Percentiles rank a stretch among this genome's conserved stretches.
phyloP scores from a whole-genome alignment of 2,113 vertebrate species.

The Theristicus caerulescens region DNA sequence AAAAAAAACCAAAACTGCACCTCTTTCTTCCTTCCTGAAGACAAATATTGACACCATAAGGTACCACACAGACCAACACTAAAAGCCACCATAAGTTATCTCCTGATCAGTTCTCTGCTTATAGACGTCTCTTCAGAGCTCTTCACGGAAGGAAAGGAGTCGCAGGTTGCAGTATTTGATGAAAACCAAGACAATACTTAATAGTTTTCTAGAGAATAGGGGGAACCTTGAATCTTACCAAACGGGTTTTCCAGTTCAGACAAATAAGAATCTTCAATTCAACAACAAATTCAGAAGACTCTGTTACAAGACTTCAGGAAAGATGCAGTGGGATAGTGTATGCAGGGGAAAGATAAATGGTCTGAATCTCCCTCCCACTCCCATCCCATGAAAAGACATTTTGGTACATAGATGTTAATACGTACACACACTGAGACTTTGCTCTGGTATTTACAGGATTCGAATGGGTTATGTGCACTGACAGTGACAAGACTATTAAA shows the following conservation, averaged over 20 bases:
- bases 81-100: background rate
- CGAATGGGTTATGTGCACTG: background rate
- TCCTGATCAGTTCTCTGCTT: background rate
- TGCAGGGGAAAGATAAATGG: fast-evolving
- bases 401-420: background rate
- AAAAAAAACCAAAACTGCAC: background rate
- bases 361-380: background rate
- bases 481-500: background rate
- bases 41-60: background rate
- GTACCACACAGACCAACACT: background rate
- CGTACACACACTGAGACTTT: background rate
- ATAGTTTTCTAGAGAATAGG: background rate
- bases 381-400: background rate
- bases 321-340: fast-evolving
- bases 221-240: background rate
- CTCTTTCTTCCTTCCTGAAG: background rate
- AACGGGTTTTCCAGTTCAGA: background rate
- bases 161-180: background rate
- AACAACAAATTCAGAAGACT: background rate
- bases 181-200: background rate
- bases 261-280: background rate
- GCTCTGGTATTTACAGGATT: background rate
- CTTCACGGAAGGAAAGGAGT: background rate
- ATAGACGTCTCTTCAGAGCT: background rate
- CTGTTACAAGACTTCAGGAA: background rate